phyloP scores from a whole-genome alignment of 2,888 invertebrate genomes.

The Carterocephalus palaemon region DNA sequence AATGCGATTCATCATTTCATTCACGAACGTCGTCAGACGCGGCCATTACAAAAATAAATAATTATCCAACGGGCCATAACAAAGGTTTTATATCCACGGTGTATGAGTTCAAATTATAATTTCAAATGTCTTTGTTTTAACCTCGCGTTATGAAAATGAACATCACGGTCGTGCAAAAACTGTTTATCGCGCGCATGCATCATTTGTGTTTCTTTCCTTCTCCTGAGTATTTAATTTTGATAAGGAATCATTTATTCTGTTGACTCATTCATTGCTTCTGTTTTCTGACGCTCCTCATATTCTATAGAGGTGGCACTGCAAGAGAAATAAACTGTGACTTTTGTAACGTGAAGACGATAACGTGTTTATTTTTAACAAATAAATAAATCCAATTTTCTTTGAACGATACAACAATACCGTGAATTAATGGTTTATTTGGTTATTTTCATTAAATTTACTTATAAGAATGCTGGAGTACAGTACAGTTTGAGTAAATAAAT shows the following conservation, averaged over 20 bases:
- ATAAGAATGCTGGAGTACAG: no score
- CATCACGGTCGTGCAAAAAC: constrained; percentile 38
- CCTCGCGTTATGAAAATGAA: constrained; percentile 44
- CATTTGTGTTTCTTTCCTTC: constrained; percentile 27
- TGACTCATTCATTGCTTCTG: constrained; percentile 15
- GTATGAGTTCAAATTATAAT: constrained; percentile 43
- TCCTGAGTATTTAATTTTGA: constrained; percentile 14
- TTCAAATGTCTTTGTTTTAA: constrained; percentile 50
- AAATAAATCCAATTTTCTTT: neutral
- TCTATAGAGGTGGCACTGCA: no score
- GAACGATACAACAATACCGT: neutral
- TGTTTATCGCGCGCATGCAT: constrained; percentile 36
- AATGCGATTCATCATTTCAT: constrained; percentile 19
- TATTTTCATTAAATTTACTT: no score
- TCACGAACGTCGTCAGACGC: constrained; percentile 23
- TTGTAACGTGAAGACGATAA: no score
- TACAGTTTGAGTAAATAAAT: no score
- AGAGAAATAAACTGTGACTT: no score
- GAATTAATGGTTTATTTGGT: no score
- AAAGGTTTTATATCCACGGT: constrained; percentile 28
- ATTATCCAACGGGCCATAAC: constrained; percentile 29
- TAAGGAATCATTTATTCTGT: constrained; percentile 13
- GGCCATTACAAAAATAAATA: constrained; percentile 29
- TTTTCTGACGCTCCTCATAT: no score
- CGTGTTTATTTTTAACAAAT: neutral